A percentile compares a stretch with the other conserved stretches of the same genome.
These are phyloP conservation scores for Protula sp. DNA, from an alignment of 2,888 invertebrate species.

Conservation along the genomic window DNA sequence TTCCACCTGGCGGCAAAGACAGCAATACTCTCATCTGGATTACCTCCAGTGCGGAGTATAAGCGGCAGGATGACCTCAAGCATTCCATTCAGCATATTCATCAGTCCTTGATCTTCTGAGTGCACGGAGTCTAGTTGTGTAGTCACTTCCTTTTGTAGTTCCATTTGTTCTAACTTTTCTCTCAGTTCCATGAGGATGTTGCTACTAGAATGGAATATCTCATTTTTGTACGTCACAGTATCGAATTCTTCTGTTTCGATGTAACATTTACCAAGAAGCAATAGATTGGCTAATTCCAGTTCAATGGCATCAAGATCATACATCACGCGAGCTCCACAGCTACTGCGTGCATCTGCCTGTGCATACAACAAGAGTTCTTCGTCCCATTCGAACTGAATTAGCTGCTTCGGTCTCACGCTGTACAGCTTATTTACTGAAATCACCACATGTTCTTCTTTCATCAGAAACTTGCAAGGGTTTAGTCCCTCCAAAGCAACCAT, in stretches of 20 bases:
- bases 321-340: background rate
- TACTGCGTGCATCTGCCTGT: background rate
- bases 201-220: background rate
- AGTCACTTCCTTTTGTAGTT: background rate
- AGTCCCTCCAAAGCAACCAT: too few relatives aligned
- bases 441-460: background rate
- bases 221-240: background rate
- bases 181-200: background rate
- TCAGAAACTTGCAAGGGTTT: too few relatives aligned
- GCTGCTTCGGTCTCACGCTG: background rate
- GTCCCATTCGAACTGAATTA: background rate
- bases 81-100: too few relatives aligned
- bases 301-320: background rate
- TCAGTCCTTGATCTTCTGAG: too few relatives aligned
- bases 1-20: background rate
- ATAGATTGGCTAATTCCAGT: background rate
- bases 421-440: background rate
- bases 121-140: too few relatives aligned
- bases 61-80: too few relatives aligned
- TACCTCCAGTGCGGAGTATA: too few relatives aligned
- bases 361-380: background rate
- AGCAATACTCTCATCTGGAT: background rate
- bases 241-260: background rate
- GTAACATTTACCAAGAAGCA: background rate
- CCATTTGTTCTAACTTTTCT: background rate